A percentile compares a stretch with the other conserved stretches of the same genome.
phyloP scores from a whole-genome alignment of 2,113 vertebrate species.

The Turnix velox region DNA sequence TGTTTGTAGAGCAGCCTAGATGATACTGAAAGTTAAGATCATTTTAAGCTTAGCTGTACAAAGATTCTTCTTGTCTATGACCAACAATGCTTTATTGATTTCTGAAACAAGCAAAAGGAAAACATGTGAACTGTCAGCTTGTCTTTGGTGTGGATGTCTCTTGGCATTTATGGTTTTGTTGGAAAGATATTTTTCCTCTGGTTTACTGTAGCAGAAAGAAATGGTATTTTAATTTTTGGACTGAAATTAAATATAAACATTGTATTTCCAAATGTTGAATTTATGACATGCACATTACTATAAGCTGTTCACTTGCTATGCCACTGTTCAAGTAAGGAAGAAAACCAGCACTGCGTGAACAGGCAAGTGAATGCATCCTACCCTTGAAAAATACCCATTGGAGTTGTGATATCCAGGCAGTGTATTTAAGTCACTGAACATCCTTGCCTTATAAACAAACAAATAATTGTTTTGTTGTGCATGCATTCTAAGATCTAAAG shows the following conservation, averaged over 20 bases:
- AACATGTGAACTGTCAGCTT: not conserved
- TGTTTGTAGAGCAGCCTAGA: not conserved
- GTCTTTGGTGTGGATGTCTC: not conserved
- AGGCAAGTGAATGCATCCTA: not conserved
- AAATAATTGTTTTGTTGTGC: not conserved
- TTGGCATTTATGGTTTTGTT: not conserved
- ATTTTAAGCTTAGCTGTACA: not conserved
- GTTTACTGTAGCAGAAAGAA: not conserved
- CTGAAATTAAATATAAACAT: not conserved
- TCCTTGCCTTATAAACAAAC: not conserved
- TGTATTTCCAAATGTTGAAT: not conserved
- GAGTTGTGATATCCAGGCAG: not conserved
- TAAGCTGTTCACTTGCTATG: not conserved
- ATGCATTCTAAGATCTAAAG: not conserved
- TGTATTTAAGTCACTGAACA: not conserved
- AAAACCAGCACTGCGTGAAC: not conserved
- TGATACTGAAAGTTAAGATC: not conserved
- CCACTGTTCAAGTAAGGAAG: not conserved
- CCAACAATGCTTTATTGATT: not conserved
- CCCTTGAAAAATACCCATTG: not conserved
- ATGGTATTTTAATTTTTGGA: not conserved
- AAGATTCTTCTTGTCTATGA: not conserved
- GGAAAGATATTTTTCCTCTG: not conserved
- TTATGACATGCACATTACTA: not conserved
- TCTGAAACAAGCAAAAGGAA: not conserved